phyloP scores from a whole-genome alignment of 2,113 vertebrate species.

The Amazona guildingii region DNA sequence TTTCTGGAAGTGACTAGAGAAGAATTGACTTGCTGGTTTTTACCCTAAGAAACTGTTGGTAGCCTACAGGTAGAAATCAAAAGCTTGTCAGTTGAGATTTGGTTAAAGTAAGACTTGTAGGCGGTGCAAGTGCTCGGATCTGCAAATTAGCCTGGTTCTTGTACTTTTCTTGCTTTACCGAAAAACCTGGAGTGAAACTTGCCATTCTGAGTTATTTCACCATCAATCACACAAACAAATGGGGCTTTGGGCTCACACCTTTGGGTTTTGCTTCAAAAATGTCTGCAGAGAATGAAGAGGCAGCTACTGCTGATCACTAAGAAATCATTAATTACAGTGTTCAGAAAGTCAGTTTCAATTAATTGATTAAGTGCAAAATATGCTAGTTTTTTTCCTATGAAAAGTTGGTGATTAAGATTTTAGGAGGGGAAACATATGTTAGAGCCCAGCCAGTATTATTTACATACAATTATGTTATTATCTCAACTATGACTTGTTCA shows the following conservation, averaged over 20 bases:
- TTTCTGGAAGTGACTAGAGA: conserved; percentile 42
- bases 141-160: conserved; percentile 22
- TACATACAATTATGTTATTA: neutral
- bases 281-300: neutral
- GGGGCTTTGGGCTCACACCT: neutral
- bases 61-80: conserved; percentile 67
- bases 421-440: neutral
- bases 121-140: neutral
- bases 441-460: neutral
- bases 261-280: neutral
- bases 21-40: conserved; percentile 63
- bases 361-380: neutral
- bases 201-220: conserved; percentile 20
- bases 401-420: neutral
- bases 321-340: neutral
- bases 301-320: neutral
- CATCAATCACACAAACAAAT: neutral
- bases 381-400: neutral
- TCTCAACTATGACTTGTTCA: neutral
- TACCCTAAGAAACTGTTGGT: conserved; percentile 55
- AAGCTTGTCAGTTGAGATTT: conserved; percentile 59
- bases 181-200: conserved; percentile 40
- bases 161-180: conserved; percentile 9
- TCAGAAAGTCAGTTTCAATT: neutral
- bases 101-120: neutral